Conservation (phyloP, 2,797 vertebrate genomes). For the Pseudochirops cupreus region DNA sequence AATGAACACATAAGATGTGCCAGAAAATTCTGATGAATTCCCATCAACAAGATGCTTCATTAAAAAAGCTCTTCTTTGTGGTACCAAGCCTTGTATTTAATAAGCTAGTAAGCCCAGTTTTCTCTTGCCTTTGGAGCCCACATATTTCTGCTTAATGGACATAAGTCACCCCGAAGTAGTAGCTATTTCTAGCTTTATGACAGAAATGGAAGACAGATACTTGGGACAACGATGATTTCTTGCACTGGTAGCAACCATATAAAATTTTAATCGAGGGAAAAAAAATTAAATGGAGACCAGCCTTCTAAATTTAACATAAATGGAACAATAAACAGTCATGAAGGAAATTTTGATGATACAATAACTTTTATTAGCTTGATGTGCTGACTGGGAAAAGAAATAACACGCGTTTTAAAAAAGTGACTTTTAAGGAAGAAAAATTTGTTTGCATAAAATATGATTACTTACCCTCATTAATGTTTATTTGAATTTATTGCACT, state of each 20-base stretch:
- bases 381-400: conserved; percentile 70
- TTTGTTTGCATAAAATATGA: conserved; percentile 77
- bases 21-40: conserved; percentile 1
- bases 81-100: conserved; percentile 28
- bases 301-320: conserved; percentile 71
- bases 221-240: conserved; percentile 50
- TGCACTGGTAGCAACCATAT: conserved; percentile 19
- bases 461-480: conserved; percentile 75
- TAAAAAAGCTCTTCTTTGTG: conserved; percentile 21
- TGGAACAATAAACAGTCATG: conserved; percentile 66
- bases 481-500: conserved; percentile 71
- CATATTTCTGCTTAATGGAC: conserved; percentile 36
- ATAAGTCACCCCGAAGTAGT: conserved; percentile 12
- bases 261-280: conserved; percentile 56
- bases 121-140: conserved; percentile 25
- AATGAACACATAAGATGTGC: not conserved
- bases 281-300: conserved; percentile 60
- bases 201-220: not conserved
- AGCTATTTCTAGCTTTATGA: conserved; percentile 21
- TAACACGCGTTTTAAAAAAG: conserved; percentile 73
- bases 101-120: conserved; percentile 5
- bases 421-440: conserved; percentile 75
- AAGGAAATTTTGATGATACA: conserved; percentile 73
- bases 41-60: conserved; percentile 5
- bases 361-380: conserved; percentile 73